phyloP scores from a whole-genome alignment of 2,888 invertebrate species.

The Lepidocyrtinus sp. region DNA sequence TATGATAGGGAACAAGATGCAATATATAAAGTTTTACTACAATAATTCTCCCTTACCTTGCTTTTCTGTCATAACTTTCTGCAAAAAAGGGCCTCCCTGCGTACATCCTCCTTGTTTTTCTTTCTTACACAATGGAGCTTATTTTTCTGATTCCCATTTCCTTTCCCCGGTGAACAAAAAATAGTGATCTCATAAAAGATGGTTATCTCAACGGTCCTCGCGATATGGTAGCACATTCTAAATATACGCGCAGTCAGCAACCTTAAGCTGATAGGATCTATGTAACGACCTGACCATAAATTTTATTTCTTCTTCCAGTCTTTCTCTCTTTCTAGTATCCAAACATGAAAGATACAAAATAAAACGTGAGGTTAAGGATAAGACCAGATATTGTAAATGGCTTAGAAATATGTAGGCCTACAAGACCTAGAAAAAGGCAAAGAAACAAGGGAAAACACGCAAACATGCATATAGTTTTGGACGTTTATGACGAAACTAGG shows the following conservation, averaged over 20 bases:
- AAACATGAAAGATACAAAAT: constrained; percentile 54
- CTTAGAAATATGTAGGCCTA: constrained; percentile 30
- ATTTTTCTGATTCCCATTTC: constrained; percentile 55
- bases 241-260: constrained; percentile 67
- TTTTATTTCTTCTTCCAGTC: constrained; percentile 64
- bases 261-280: constrained; percentile 67
- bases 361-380: constrained; percentile 57
- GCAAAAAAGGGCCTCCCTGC: constrained; percentile 15
- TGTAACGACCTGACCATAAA: constrained; percentile 68
- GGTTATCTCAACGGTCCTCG: constrained; percentile 59
- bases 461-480: constrained; percentile 30
- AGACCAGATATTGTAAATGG: constrained; percentile 56
- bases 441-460: constrained; percentile 26
- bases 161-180: constrained; percentile 36
- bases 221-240: constrained; percentile 63
- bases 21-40: constrained; percentile 31
- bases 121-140: constrained; percentile 42
- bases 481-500: constrained; percentile 28
- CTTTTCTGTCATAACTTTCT: constrained; percentile 48
- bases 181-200: constrained; percentile 60
- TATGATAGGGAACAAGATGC: neutral
- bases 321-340: constrained; percentile 39
- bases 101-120: constrained; percentile 29
- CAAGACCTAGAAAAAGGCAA: neutral
- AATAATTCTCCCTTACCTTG: constrained; percentile 54